Evolutionary conservation across 2,888 invertebrate genomes (phyloP), one percentile per base, ranked within the genome.

Genomic region (Drosophila borealis): DNA sequence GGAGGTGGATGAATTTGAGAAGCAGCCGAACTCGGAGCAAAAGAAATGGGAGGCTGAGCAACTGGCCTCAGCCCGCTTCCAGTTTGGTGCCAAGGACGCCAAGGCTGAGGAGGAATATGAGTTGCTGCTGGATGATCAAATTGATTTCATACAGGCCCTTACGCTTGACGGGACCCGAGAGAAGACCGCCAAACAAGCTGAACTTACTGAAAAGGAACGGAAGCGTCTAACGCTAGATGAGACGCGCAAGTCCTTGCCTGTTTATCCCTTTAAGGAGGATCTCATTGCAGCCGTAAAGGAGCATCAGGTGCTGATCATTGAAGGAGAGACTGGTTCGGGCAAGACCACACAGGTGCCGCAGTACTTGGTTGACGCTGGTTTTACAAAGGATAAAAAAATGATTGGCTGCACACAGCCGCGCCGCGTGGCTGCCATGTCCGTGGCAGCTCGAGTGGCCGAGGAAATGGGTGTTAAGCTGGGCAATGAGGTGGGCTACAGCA

Each of bases 291-390:
- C 99, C 11, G 96, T 99, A n/a, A 94, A 93, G 88, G 96, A 96
- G 74, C 96, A 97, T 93, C 97, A 97, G 93, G 94, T 98, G 75
- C 93, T 99, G 25, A 99, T 99, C 81, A 97, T 99, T 70, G 98
- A 98, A 93, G 99, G 99, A 59, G 99, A 99, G 93, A 99, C 99
- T 6, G 99, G 99, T 0, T 98, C 98, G 11, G 99, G 99, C 4
- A 99, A 99, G 94, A 99, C 99, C 0, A 99, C 99, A 9, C 99
- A 99, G 93, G 97, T 99, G 80, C 99, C 99, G 0, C 99, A 99
- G 92, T 99, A 99, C 93, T 94, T 99, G 10, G 96, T 98, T 91
- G 98, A 99, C 91, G 96, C 98, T 49, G 99, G 97, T 3, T 98
- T 96, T 88, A 96, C 97, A 1, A 93, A 94, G 54, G 95, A 96